A percentile compares a stretch with the other conserved stretches of the same genome.
Evolutionary conservation across 2,797 vertebrate genomes (phyloP).

Genomic region (Epinephelus malabaricus): DNA sequence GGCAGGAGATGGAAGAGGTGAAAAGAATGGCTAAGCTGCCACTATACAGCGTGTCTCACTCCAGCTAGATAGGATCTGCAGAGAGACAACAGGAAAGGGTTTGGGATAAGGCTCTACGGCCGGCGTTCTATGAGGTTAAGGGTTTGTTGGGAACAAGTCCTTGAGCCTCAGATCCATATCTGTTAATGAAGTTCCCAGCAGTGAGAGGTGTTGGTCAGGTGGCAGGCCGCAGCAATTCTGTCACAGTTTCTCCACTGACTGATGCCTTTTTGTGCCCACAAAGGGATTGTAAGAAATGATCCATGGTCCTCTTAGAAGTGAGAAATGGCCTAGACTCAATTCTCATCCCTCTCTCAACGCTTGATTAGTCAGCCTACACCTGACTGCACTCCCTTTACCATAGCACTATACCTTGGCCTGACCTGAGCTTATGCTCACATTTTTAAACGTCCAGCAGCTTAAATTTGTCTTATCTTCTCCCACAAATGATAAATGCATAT

Average conservation of each 20-base stretch:
- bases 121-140: slow-evolving; percentile 60
- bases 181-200: slow-evolving; percentile 78
- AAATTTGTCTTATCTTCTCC: background rate
- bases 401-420: slow-evolving; percentile 9
- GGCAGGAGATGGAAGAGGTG: slow-evolving; percentile 47
- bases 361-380: slow-evolving; percentile 64
- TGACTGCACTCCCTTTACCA: slow-evolving; percentile 45
- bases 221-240: slow-evolving; percentile 52
- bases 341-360: slow-evolving; percentile 63
- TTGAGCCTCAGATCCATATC: slow-evolving; percentile 75
- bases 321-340: slow-evolving; percentile 61
- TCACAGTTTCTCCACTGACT: slow-evolving; percentile 60
- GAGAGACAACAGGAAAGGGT: slow-evolving; percentile 52
- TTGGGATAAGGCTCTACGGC: slow-evolving; percentile 47
- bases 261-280: slow-evolving; percentile 61
- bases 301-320: slow-evolving; percentile 55
- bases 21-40: slow-evolving; percentile 58
- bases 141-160: slow-evolving; percentile 71
- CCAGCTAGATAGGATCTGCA: slow-evolving; percentile 64
- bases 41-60: slow-evolving; percentile 45
- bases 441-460: background rate
- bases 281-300: slow-evolving; percentile 70
- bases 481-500: slow-evolving; percentile 2
- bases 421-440: background rate
- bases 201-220: slow-evolving; percentile 57